Evolutionary conservation across 2,113 vertebrate genomes (phyloP).

Genomic region (Nothoprocta perdicaria): DNA sequence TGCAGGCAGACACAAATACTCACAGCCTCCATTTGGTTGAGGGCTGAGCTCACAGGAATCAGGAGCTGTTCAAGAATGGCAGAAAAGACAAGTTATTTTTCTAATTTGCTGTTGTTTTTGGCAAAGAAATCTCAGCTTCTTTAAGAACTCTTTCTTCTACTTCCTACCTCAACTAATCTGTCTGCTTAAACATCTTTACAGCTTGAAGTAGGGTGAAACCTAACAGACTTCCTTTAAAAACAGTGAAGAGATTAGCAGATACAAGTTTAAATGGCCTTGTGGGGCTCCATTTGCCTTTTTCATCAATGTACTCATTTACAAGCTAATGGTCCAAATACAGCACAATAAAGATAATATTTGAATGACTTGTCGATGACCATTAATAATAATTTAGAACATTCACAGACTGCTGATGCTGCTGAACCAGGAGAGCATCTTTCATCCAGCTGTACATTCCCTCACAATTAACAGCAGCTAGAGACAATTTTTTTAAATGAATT

Average conservation of each 20-base stretch:
- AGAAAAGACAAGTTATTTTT: background rate
- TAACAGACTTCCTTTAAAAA: background rate
- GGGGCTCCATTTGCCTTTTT: background rate
- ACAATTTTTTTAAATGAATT: background rate
- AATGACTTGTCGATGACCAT: background rate
- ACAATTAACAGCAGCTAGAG: background rate
- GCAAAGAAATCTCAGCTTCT: background rate
- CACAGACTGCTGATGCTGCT: background rate
- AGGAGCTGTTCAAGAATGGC: slow-evolving; percentile 76
- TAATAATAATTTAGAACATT: background rate
- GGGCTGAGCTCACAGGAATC: slow-evolving; percentile 90
- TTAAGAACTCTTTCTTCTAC: background rate
- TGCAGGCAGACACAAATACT: slow-evolving; percentile 95
- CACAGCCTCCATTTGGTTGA: slow-evolving; percentile 93
- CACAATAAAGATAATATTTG: background rate
- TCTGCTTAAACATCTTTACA: background rate
- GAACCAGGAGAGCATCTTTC: background rate
- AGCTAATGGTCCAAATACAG: background rate
- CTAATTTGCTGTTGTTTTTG: background rate
- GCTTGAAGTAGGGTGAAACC: background rate
- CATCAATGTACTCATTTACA: background rate
- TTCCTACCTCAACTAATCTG: background rate
- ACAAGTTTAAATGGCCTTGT: background rate
- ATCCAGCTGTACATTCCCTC: background rate
- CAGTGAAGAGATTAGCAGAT: background rate